Conservation (phyloP, 2,113 vertebrate genomes). For the Caranx melampygus region DNA sequence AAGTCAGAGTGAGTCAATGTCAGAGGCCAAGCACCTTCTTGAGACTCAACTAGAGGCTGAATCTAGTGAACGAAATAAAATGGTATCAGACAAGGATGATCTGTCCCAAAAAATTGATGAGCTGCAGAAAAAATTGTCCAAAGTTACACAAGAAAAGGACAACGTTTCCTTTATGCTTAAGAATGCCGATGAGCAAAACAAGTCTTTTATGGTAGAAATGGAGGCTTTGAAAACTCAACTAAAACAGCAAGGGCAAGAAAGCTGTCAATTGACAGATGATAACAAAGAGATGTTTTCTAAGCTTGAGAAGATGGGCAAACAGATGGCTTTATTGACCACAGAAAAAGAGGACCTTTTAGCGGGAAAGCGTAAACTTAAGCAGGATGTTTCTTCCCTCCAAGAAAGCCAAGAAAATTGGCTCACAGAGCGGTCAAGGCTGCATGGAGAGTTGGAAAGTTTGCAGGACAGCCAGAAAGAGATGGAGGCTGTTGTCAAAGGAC, state of each 20-base stretch:
- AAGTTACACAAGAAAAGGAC: constrained; percentile 80
- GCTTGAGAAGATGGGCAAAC: constrained; percentile 76
- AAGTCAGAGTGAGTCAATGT: constrained; percentile 75
- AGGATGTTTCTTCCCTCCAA: constrained; percentile 80
- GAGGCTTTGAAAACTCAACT: constrained; percentile 76
- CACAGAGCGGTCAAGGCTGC: constrained; percentile 69
- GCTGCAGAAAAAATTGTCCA: constrained; percentile 76
- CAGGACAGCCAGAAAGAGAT: constrained; percentile 69
- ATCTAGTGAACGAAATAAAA: constrained; percentile 76
- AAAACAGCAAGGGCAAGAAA: constrained; percentile 77
- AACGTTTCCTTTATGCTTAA: constrained; percentile 82
- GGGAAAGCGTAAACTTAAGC: constrained; percentile 68
- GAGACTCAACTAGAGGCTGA: constrained; percentile 78
- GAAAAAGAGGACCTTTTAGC: constrained; percentile 83
- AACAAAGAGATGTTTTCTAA: constrained; percentile 74
- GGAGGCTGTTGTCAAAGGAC: constrained; percentile 71
- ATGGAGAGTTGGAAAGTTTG: constrained; percentile 77
- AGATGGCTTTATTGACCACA: constrained; percentile 72
- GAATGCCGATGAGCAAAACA: constrained; percentile 82
- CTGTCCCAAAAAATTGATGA: constrained; percentile 79
- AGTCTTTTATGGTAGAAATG: constrained; percentile 78
- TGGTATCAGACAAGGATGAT: constrained; percentile 71
- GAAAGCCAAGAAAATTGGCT: constrained; percentile 69
- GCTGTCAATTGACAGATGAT: constrained; percentile 74
- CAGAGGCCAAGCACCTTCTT: constrained; percentile 78